Percentiles rank a stretch among this genome's conserved stretches.
These are phyloP conservation scores for Dermolepida albohirtum DNA, from an alignment of 2,888 invertebrate species.

Conservation along the genomic window DNA sequence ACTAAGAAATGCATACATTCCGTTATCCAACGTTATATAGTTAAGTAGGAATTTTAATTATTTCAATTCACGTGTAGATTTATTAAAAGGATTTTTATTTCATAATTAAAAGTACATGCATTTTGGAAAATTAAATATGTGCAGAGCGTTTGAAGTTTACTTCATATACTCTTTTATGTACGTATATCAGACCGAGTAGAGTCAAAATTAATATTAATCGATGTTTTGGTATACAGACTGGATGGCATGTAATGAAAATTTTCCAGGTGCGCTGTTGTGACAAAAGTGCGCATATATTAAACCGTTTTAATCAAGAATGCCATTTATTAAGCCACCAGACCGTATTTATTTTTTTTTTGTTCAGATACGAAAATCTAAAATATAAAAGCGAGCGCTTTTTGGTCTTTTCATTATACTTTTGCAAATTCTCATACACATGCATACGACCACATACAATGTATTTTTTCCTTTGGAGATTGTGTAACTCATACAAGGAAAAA, in stretches of 20 bases:
- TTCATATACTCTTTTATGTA: neutral
- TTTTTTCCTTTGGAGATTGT: no score
- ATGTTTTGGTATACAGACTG: slow-evolving; percentile 1
- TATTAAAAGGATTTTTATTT: no score
- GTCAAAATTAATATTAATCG: slow-evolving; percentile 6
- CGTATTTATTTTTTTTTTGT: slow-evolving; percentile 16
- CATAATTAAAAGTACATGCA: no score
- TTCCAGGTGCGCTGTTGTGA: slow-evolving; percentile 30
- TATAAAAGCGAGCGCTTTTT: slow-evolving; percentile 5
- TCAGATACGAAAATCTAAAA: slow-evolving; percentile 1
- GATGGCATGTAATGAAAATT: slow-evolving; percentile 29
- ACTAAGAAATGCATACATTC: no score
- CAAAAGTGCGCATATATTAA: slow-evolving; percentile 32
- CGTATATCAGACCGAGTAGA: neutral
- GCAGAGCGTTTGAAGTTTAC: no score
- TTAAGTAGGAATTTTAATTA: no score
- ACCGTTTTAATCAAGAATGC: slow-evolving; percentile 36
- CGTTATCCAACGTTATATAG: no score
- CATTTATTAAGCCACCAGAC: slow-evolving; percentile 36
- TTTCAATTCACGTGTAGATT: no score
- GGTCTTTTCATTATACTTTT: neutral
- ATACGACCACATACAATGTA: neutral
- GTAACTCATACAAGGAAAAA: no score
- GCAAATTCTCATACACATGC: neutral
- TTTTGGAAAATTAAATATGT: no score